A percentile compares a stretch with the other conserved stretches of the same genome.
These are phyloP conservation scores for Nowickia ferox DNA, from an alignment of 2,888 invertebrate species.

Conservation along the genomic window DNA sequence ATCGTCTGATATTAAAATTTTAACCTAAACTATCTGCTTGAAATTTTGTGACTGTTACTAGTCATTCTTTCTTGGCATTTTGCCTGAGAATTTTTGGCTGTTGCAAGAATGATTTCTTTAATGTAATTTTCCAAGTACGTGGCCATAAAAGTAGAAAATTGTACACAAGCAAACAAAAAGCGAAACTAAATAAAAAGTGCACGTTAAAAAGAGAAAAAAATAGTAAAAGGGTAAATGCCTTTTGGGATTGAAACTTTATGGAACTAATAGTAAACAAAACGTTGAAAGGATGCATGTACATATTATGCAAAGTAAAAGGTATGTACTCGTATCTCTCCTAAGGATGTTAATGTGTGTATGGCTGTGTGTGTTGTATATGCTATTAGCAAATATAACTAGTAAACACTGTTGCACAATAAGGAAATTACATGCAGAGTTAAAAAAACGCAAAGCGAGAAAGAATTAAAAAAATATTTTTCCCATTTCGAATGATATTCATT, in stretches of 20 bases:
- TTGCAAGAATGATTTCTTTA: constrained; percentile 64
- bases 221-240: constrained; percentile 61
- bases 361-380: constrained; percentile 14
- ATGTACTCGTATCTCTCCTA: not conserved
- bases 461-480: constrained; percentile 47
- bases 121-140: constrained; percentile 68
- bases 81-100: constrained; percentile 32
- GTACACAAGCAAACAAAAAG: constrained; percentile 37
- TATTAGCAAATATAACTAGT: constrained; percentile 37
- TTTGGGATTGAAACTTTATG: constrained; percentile 63
- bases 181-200: constrained; percentile 42
- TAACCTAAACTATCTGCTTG: too few relatives aligned
- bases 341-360: constrained; percentile 1
- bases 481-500: constrained; percentile 60
- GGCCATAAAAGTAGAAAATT: constrained; percentile 64
- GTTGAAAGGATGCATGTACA: constrained; percentile 10
- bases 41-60: not conserved
- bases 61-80: not conserved
- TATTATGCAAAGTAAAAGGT: constrained; percentile 18
- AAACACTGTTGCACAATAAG: constrained; percentile 63
- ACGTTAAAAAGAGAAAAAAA: constrained; percentile 5
- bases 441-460: constrained; percentile 39
- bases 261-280: constrained; percentile 58
- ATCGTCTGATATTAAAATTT: not conserved
- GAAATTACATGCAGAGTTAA: constrained; percentile 40